Percentiles rank a stretch among this genome's conserved stretches.
These are phyloP conservation scores for Papilio aristodemus DNA, from an alignment of 1,140 invertebrate genomes.

Conservation along the genomic window DNA sequence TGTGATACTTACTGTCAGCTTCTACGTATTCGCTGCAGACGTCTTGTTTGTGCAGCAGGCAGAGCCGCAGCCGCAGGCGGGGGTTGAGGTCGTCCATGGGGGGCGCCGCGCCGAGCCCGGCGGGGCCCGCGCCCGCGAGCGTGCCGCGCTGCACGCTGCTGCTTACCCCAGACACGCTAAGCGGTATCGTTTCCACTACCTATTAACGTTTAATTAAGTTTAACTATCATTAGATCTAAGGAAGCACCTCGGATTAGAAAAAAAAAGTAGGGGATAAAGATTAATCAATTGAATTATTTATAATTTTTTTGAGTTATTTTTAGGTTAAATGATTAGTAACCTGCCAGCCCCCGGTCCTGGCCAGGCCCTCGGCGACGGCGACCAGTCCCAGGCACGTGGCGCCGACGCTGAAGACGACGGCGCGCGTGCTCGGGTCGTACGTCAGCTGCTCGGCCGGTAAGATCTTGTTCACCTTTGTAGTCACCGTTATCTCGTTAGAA, in stretches of 20 bases:
- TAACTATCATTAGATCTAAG: no score
- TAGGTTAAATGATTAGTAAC: conserved; percentile 82
- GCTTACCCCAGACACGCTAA: conserved; percentile 85
- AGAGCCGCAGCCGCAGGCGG: conserved; percentile 88
- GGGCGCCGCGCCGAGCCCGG: conserved; percentile 57
- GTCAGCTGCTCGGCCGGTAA: conserved; percentile 89
- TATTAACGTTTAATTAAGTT: conserved; percentile 49
- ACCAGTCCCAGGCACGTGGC: conserved; percentile 87
- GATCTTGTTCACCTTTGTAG: conserved; percentile 91
- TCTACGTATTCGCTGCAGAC: conserved; percentile 91
- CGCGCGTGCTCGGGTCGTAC: conserved; percentile 88
- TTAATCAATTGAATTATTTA: no score
- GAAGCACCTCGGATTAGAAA: no score
- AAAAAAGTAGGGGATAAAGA: no score
- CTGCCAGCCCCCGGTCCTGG: conserved; percentile 81
- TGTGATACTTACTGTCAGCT: conserved; percentile 86
- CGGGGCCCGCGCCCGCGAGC: conserved; percentile 82
- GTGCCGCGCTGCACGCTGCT: conserved; percentile 85
- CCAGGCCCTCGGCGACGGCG: conserved; percentile 85
- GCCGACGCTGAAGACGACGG: conserved; percentile 88
- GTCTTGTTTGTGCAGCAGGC: conserved; percentile 87
- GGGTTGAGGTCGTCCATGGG: conserved; percentile 83
- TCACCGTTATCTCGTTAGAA: conserved; percentile 88
- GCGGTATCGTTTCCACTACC: conserved; percentile 84
- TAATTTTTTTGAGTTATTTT: no score